A percentile compares a stretch with the other conserved stretches of the same genome.
Evolutionary conservation across 2,888 invertebrate genomes (phyloP).

Genomic region (Caenorhabditis japonica): DNA sequence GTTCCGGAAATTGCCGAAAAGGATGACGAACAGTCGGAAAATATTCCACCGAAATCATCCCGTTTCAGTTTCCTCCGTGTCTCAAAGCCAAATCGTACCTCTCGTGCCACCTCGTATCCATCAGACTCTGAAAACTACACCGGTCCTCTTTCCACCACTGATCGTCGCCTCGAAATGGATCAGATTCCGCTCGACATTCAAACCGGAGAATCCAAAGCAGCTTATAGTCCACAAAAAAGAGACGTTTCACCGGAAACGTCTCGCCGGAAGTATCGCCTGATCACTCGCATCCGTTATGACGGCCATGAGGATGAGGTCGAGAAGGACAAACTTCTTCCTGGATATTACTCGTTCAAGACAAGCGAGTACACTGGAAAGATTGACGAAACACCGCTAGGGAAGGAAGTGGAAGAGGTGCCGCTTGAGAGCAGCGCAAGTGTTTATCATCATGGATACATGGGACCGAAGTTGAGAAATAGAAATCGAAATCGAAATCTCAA

Average conservation of each 20-base stretch:
- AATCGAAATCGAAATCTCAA: too few species aligned
- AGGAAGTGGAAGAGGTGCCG: conserved; percentile 37
- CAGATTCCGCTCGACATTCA: conserved; percentile 26
- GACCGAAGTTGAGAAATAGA: background rate
- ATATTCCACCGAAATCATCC: conserved; percentile 5
- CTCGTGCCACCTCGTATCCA: conserved; percentile 17
- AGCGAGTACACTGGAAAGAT: conserved; percentile 37
- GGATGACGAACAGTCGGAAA: conserved; percentile 1
- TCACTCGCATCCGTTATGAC: conserved; percentile 49
- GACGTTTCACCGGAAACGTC: conserved; percentile 3
- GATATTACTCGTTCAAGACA: conserved; percentile 36
- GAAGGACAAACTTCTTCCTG: conserved; percentile 29
- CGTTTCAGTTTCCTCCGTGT: conserved; percentile 32
- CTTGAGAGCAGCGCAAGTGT: conserved; percentile 30
- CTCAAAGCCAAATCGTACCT: conserved; percentile 4
- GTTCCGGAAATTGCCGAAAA: conserved; percentile 18
- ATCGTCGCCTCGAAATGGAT: conserved; percentile 34
- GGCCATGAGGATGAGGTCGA: conserved; percentile 55
- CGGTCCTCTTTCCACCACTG: conserved; percentile 34
- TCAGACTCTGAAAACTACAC: conserved; percentile 26
- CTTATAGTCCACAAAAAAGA: conserved; percentile 1
- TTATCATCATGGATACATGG: conserved; percentile 52
- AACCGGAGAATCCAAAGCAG: background rate
- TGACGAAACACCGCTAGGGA: conserved; percentile 5
- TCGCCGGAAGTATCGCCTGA: conserved; percentile 46